Base-by-base conservation (phyloP, 37 sponge, comb jelly and placozoan genomes). In the Tethya wilhelma region DNA sequence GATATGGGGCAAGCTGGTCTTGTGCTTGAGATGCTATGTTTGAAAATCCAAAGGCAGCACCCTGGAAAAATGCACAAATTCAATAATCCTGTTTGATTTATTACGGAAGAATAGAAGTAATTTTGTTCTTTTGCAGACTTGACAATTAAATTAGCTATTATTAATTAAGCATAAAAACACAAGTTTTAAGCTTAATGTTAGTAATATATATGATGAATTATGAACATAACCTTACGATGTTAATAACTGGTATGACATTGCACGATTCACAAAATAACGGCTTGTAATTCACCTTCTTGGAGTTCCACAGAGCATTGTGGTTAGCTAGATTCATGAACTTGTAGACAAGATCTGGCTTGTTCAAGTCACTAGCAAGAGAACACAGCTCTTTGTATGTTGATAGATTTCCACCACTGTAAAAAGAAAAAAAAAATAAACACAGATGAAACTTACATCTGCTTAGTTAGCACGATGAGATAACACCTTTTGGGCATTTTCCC, bases 311-410 rank as follows among this genome's bases (percentile, higher is more conserved):
- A 30, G 91, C 77, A 45, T 90, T 76, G 60, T 93, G 91, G 59
- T 93, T 93, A 31, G 97, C 91, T 55, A 96, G 81, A 59, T 80
- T 60, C 87, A 96, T 90, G 62, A 96, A 96, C 83, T 96, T 93
- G 83, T 96, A 96, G 37, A 96, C 79, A 12, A 96, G 83, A 39
- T 96, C 91, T 36, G 97, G 97, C 64, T 90, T 79, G 56, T 93
- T 90, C 75, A 96, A 80, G 73, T 96, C 97, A 79, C 89, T 93
- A 22, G 97, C 97, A 9, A 96, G 72, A 0, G 97, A 90, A 62
- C 97, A 96, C 38, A 96, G 80, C 69, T 96, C 97, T 63, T 93
- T 90, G 77, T 96, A 96, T 0, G 97, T 96, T 29, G 94, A 80
- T 37, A 93, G 59, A 58, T 37, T 78, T 0, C 79, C 70, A 19